Conservation (phyloP, 2,113 vertebrate species). For the Chrysemys picta region DNA sequence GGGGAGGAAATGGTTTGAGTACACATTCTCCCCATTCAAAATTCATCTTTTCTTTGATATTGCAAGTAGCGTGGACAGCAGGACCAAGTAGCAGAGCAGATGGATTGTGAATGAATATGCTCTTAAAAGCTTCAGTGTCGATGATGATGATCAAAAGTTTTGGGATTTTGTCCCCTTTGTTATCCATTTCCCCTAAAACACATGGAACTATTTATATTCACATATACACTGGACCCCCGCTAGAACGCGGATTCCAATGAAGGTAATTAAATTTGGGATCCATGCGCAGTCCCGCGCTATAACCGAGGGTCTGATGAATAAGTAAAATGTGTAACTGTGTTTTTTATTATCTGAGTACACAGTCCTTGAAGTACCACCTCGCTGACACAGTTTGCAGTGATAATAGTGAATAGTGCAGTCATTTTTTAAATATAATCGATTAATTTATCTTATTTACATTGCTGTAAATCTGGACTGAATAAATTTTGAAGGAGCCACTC, state of each 20-base stretch:
- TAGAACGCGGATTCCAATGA: too few relatives aligned
- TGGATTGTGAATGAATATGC: neutral
- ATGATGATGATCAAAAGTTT: neutral
- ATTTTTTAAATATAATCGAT: neutral
- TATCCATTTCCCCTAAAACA: neutral
- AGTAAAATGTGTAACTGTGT: neutral
- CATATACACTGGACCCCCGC: too few relatives aligned
- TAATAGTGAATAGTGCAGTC: neutral
- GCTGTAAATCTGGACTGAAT: neutral
- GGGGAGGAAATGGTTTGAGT: neutral
- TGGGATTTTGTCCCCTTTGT: too few relatives aligned
- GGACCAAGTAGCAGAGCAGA: neutral
- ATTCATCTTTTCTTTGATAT: neutral
- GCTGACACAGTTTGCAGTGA: neutral
- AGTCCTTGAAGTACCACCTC: neutral
- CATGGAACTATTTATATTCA: neutral
- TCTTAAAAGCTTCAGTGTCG: neutral
- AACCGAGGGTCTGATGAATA: neutral
- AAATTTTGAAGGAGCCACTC: neutral
- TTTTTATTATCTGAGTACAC: neutral
- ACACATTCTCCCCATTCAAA: neutral
- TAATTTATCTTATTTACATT: neutral
- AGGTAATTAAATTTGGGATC: too few relatives aligned
- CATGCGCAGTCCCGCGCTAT: too few relatives aligned
- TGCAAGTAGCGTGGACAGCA: neutral